Base-by-base conservation (phyloP, 1,140 invertebrate species). In the Drosophila watanabei region DNA sequence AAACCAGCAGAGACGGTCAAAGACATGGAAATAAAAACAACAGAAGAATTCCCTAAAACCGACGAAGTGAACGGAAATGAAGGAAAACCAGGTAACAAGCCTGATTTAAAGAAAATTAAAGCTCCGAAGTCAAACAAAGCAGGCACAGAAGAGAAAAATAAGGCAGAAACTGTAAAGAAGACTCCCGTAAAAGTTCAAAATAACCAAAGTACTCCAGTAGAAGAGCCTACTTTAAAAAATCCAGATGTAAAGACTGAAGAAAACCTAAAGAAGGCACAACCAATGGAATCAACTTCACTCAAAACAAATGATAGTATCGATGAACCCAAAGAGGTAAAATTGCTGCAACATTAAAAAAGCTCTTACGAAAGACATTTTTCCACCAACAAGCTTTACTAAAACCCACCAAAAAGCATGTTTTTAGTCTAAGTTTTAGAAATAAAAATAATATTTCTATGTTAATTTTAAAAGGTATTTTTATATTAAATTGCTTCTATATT, bases 381-480 rank as follows among this genome's bases (percentile, higher is more conserved):
- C 52, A 37, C 52, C 18, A 37, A 56, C 33, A 24, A 20, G 14
- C 14, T 51, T 51, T 51, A 33, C 30, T 61, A 57, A 37, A 63
- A 30, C 28, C 6, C 6, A 52, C 16, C 28, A n/a, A 61, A 28
- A 63, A 32, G 20, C 37, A 64, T 24, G 35, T 41, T 2, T 33
- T 13, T 14, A 20, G 14, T 51, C 9, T 49, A 5, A 6, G 30
- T 33, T 20, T 30, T 13, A 6, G 24, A 51, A 11, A 51, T 5
- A n/a, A 33, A 18, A 32, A 35, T 16, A 3, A n/a, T 43, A 46
- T 14, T 35, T 16, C 11, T 28, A 14, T 8, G 35, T 9, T 16
- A 2, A 28, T 24, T 51, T 35, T 5, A 39, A 18, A 33, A 18
- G 13, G 5, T 11, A 28, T 8, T 18, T 56, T 37, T 20, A 41